A percentile compares a stretch with the other conserved stretches of the same genome.
These are phyloP conservation scores for Cygnus buccinator DNA, from an alignment of 2,113 vertebrate genomes.

Conservation along the genomic window DNA sequence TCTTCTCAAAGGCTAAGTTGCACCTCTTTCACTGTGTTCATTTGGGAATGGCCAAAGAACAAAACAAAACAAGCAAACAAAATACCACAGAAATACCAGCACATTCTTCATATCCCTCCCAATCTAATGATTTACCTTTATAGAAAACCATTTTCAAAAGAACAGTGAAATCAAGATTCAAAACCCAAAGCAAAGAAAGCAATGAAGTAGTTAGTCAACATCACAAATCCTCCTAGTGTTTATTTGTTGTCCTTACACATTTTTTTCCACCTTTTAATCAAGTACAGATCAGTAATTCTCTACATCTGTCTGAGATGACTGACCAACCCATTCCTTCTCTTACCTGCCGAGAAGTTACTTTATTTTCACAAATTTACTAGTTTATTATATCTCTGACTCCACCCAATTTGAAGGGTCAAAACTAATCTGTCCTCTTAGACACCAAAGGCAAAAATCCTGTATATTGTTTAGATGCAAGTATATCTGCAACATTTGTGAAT, in stretches of 20 bases:
- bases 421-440: background rate
- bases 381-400: background rate
- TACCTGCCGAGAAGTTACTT: background rate
- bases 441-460: background rate
- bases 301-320: background rate
- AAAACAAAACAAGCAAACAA: background rate
- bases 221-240: background rate
- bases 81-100: background rate
- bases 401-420: background rate
- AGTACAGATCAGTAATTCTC: background rate
- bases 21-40: background rate
- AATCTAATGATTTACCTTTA: background rate
- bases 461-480: background rate
- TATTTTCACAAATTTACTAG: background rate
- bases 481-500: background rate
- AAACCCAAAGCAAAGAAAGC: background rate
- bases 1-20: background rate
- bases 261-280: background rate
- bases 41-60: background rate
- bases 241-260: background rate
- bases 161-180: background rate
- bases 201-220: background rate
- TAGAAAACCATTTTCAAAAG: background rate
- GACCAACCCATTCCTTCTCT: background rate
- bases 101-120: background rate